Percentiles rank a stretch among this genome's conserved stretches.
These are phyloP conservation scores for Caenorhabditis doughertyi DNA, from an alignment of 2,888 invertebrate genomes.

Conservation along the genomic window DNA sequence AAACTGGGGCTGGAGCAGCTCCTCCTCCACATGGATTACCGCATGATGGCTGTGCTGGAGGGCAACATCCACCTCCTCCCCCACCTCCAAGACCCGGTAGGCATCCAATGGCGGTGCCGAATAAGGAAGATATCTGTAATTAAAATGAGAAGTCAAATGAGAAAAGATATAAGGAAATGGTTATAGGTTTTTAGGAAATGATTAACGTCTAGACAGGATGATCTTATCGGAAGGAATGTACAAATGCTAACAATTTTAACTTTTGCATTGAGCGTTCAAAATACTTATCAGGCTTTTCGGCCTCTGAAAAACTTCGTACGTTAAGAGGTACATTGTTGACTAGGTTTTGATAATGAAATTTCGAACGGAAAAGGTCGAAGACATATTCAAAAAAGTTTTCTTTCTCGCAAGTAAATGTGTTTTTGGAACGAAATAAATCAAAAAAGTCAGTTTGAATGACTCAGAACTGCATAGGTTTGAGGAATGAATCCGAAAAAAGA, in stretches of 20 bases:
- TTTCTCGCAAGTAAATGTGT: too few species aligned
- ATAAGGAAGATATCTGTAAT: constrained; percentile 48
- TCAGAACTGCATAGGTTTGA: too few species aligned
- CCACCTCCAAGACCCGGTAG: constrained; percentile 56
- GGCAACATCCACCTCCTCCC: constrained; percentile 46
- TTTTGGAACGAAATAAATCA: too few species aligned
- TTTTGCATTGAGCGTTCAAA: too few species aligned
- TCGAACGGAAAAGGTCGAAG: too few species aligned
- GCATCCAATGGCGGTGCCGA: constrained; percentile 53
- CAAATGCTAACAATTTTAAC: background rate
- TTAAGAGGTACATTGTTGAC: too few species aligned
- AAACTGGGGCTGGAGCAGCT: constrained; percentile 45
- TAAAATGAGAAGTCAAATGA: constrained; percentile 19
- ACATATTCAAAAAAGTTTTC: too few species aligned
- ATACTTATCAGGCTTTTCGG: too few species aligned
- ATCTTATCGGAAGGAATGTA: background rate
- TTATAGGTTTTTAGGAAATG: constrained; percentile 15
- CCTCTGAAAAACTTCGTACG: too few species aligned
- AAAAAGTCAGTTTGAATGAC: too few species aligned
- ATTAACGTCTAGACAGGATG: constrained; percentile 17
- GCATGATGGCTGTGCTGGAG: constrained; percentile 44
- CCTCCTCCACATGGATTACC: constrained; percentile 43
- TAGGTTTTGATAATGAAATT: too few species aligned
- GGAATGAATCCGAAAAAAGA: too few species aligned
- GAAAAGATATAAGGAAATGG: constrained; percentile 15